Evolutionary conservation across 2,113 vertebrate species (phyloP).

Genomic region (Microcebus jonahi): DNA sequence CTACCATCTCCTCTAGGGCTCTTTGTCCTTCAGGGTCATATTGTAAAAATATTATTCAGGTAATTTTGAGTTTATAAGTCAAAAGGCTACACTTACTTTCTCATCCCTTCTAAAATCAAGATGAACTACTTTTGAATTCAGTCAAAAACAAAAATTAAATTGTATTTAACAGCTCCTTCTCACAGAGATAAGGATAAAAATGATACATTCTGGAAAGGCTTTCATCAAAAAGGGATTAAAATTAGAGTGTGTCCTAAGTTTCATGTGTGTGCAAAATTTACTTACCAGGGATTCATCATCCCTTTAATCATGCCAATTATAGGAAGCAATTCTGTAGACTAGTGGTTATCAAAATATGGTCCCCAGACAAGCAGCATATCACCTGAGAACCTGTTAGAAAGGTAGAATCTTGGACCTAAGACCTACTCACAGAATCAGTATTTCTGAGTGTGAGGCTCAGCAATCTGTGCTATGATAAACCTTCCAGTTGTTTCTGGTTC

Average conservation of each 20-base stretch:
- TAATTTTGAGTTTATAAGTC: not conserved
- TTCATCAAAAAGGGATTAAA: conserved; percentile 9
- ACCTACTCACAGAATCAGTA: not conserved
- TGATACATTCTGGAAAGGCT: not conserved
- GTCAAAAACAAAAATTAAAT: not conserved
- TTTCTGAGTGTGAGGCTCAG: not conserved
- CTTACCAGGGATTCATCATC: not conserved
- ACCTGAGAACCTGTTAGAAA: not conserved
- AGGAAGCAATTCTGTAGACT: not conserved
- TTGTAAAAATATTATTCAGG: not conserved
- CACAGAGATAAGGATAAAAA: conserved; percentile 8
- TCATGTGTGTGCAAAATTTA: not conserved
- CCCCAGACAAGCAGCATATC: not conserved
- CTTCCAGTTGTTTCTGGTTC: not conserved
- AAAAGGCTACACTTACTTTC: not conserved
- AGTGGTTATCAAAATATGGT: not conserved
- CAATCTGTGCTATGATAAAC: not conserved
- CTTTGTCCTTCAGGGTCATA: not conserved
- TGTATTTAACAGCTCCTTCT: not conserved
- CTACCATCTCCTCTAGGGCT: not conserved
- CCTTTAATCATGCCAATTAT: not conserved
- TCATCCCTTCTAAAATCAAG: not conserved
- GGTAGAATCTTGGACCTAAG: not conserved
- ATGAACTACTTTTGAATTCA: not conserved
- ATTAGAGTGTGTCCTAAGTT: not conserved